Percentiles rank a stretch among this genome's conserved stretches.
Conservation (phyloP, 2,797 vertebrate genomes). For the Rhabdophis nuchalis region DNA sequence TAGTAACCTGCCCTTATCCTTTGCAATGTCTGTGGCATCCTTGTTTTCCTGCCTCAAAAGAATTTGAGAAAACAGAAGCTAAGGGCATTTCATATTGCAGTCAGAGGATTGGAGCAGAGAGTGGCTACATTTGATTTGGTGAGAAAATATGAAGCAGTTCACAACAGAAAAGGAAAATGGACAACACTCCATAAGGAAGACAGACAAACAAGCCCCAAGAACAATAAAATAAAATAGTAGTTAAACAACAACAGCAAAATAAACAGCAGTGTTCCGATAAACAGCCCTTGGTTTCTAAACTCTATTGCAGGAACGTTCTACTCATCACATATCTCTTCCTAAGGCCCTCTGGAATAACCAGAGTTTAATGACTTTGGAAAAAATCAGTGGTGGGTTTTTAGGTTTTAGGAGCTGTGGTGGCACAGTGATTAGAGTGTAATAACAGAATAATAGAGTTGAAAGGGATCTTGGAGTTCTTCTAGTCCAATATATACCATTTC, state of each 20-base stretch:
- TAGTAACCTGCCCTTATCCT: neutral
- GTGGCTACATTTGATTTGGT: neutral
- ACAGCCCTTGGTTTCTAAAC: neutral
- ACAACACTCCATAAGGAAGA: neutral
- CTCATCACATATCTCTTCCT: neutral
- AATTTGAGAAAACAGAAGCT: neutral
- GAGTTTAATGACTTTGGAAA: neutral
- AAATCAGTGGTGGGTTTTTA: neutral
- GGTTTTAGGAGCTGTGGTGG: neutral
- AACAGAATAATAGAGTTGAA: neutral
- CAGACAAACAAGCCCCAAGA: neutral
- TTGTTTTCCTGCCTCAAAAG: neutral
- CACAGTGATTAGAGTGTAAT: neutral
- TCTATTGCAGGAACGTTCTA: neutral
- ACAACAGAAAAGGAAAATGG: neutral
- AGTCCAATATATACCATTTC: neutral
- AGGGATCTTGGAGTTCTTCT: neutral
- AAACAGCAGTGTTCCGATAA: neutral
- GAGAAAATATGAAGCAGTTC: neutral
- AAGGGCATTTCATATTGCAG: neutral
- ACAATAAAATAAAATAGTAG: neutral
- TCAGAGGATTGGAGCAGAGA: neutral
- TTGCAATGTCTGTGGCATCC: neutral
- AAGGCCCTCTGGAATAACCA: neutral
- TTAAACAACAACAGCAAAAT: neutral